Percentiles rank a stretch among this genome's conserved stretches.
Conservation (phyloP, 2,113 vertebrate species). For the Genyomyrus donnyi region DNA sequence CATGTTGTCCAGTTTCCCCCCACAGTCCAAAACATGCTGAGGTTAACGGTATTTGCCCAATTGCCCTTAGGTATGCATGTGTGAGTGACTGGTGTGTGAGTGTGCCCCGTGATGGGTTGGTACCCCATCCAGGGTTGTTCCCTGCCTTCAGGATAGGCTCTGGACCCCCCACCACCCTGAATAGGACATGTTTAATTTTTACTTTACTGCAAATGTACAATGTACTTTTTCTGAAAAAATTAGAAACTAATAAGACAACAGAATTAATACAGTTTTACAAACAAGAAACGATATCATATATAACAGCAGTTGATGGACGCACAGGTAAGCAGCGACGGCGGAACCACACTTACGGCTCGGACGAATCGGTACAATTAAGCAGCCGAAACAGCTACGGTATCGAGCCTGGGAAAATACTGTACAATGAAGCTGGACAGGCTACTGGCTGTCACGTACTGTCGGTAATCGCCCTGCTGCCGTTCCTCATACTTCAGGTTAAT, state of each 20-base stretch:
- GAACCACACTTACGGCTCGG: neutral
- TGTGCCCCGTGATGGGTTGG: neutral
- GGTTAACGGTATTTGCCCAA: neutral
- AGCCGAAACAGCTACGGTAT: neutral
- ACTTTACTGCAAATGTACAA: neutral
- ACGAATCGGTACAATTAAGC: neutral
- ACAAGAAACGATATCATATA: neutral
- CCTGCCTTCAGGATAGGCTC: neutral
- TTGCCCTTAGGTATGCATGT: neutral
- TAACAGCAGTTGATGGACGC: neutral
- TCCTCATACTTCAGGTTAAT: slow-evolving; percentile 1
- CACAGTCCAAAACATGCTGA: neutral
- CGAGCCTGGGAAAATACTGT: neutral
- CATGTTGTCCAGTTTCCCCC: neutral
- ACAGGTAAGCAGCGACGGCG: neutral
- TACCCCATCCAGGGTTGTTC: neutral
- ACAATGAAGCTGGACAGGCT: neutral
- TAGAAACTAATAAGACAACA: neutral
- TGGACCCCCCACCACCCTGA: too few species aligned
- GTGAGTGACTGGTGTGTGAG: neutral
- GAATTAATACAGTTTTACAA: neutral
- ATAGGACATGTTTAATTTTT: neutral
- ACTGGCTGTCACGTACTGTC: neutral
- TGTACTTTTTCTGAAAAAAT: neutral
- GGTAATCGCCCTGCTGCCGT: neutral